phyloP scores from a whole-genome alignment of 37 sponge, comb jelly and placozoan species.

The Theonella swinhoei region DNA sequence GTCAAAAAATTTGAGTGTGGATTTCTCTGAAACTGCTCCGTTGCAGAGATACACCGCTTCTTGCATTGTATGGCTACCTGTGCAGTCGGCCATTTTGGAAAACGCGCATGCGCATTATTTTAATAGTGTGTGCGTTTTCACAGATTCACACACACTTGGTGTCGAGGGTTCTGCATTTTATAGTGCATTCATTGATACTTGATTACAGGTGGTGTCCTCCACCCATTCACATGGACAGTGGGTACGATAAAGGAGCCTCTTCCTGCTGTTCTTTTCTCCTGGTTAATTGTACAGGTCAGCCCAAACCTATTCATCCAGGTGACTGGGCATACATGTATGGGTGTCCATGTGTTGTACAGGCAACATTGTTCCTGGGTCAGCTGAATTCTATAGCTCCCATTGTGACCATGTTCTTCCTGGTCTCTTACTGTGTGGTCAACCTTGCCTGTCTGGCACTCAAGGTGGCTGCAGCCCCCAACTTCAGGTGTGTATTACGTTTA shows the following conservation, averaged over 20 bases:
- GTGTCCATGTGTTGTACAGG: constrained; percentile 20
- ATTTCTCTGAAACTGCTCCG: no score
- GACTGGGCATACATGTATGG: background rate
- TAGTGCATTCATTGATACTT: no score
- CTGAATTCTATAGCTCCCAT: constrained; percentile 92
- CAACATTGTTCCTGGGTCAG: constrained; percentile 77
- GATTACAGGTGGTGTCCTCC: constrained; percentile 72
- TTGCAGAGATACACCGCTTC: no score
- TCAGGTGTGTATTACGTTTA: no score
- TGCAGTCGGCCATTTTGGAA: no score
- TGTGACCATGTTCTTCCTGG: constrained; percentile 92
- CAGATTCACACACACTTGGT: no score
- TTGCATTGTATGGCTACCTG: no score
- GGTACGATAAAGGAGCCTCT: constrained; percentile 85
- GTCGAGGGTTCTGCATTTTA: no score
- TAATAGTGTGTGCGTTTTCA: no score
- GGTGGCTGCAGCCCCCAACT: constrained; percentile 96
- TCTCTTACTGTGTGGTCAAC: constrained; percentile 95
- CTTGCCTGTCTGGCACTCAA: constrained; percentile 94
- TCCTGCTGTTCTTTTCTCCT: constrained; percentile 85
- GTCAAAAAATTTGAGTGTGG: no score
- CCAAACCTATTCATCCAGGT: background rate
- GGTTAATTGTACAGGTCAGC: constrained; percentile 88
- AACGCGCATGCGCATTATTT: no score
- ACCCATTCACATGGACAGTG: constrained; percentile 67